These are phyloP conservation scores for Parotia lawesii DNA, from an alignment of 2,113 vertebrate species.

Conservation along the genomic window DNA sequence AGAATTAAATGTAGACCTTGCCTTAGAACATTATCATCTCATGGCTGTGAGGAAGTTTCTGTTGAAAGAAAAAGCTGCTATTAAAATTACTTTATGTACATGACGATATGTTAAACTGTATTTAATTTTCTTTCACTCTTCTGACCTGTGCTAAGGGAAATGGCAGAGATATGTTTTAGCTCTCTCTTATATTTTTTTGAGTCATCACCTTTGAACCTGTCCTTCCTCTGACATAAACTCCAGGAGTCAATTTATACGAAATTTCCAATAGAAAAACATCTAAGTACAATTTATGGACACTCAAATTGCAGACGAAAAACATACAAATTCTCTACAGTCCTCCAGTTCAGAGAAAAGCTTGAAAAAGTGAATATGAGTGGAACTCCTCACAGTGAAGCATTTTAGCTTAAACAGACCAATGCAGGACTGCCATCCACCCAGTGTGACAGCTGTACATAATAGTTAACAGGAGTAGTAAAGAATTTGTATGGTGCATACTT, in stretches of 20 bases:
- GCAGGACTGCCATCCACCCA: background rate
- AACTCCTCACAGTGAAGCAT: background rate
- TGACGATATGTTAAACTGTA: background rate
- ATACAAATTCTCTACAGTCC: background rate
- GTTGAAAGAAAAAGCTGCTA: background rate
- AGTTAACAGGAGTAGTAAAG: background rate
- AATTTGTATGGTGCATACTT: background rate
- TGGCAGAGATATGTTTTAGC: background rate
- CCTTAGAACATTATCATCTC: background rate
- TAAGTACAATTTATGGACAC: background rate
- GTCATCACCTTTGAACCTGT: background rate
- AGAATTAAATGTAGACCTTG: background rate
- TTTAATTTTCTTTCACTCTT: background rate
- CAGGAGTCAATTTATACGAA: background rate
- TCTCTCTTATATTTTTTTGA: background rate
- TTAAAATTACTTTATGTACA: background rate
- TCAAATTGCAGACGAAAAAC: background rate
- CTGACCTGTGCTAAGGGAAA: background rate
- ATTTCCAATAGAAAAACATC: background rate
- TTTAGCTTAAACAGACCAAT: background rate
- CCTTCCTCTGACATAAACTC: background rate
- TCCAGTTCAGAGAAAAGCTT: background rate
- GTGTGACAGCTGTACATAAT: background rate
- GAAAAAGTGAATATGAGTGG: background rate
- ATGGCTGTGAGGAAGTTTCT: background rate